A percentile compares a stretch with the other conserved stretches of the same genome.
Evolutionary conservation across 2,888 invertebrate genomes (phyloP).

Genomic region (Meteorus colon): DNA sequence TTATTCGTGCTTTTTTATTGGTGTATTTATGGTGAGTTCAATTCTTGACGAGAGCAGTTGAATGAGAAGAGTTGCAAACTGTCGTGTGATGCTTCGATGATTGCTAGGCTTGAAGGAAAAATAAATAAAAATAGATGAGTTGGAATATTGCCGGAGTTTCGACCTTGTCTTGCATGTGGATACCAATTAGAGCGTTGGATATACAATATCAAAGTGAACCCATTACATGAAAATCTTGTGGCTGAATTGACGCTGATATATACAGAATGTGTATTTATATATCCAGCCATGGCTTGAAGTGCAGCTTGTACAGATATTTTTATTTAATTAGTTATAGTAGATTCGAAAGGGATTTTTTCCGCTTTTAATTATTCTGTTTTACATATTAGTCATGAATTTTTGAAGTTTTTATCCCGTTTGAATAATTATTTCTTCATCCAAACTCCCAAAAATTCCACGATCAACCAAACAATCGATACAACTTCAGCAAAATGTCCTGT

Average conservation of each 20-base stretch:
- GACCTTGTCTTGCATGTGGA: constrained; percentile 39
- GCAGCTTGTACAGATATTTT: too few relatives aligned
- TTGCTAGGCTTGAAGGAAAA: not conserved
- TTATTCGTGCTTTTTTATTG: not conserved
- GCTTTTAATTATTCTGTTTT: too few relatives aligned
- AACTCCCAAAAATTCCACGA: too few relatives aligned
- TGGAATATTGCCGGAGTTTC: not conserved
- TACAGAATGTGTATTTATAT: constrained; percentile 33
- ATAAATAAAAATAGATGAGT: not conserved
- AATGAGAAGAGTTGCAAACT: not conserved
- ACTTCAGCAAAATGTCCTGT: too few relatives aligned
- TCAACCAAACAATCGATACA: too few relatives aligned
- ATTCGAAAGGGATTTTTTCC: too few relatives aligned
- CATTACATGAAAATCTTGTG: constrained; percentile 58
- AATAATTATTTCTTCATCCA: too few relatives aligned
- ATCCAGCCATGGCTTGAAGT: too few relatives aligned
- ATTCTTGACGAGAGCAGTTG: not conserved
- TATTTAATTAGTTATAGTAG: too few relatives aligned
- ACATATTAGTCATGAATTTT: too few relatives aligned
- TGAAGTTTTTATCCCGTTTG: too few relatives aligned
- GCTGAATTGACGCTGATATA: constrained; percentile 62
- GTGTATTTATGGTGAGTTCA: not conserved
- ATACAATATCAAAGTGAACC: constrained; percentile 56
- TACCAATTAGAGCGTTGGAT: constrained; percentile 63
- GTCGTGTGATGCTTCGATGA: not conserved